These are phyloP conservation scores for Oncorhynchus masou DNA, from an alignment of 2,113 vertebrate species.

Conservation along the genomic window DNA sequence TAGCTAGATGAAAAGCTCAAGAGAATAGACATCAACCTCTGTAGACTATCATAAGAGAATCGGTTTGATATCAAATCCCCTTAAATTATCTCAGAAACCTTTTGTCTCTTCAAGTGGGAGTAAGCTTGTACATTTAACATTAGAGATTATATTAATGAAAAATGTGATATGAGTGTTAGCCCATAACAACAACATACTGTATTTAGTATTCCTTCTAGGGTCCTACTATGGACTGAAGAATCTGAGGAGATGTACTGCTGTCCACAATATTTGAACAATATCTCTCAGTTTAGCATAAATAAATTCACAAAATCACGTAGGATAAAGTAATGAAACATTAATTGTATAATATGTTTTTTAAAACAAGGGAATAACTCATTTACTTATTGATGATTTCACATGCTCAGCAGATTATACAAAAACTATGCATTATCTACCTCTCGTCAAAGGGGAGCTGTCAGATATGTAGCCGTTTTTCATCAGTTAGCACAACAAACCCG, in stretches of 20 bases:
- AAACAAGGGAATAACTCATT: slow-evolving; percentile 15
- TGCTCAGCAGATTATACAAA: slow-evolving; percentile 58
- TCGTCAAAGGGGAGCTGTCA: slow-evolving; percentile 54
- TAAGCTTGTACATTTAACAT: not conserved
- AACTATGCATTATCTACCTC: slow-evolving; percentile 59
- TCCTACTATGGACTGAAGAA: not conserved
- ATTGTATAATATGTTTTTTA: too few species aligned
- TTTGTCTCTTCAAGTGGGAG: not conserved
- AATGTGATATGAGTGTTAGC: not conserved
- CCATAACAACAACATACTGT: not conserved
- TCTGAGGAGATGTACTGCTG: not conserved
- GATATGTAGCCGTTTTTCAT: slow-evolving; percentile 51
- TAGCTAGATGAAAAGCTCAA: slow-evolving; percentile 38
- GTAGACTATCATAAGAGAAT: slow-evolving; percentile 15
- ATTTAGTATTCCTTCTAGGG: not conserved
- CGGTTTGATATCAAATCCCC: slow-evolving; percentile 23
- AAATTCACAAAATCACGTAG: not conserved
- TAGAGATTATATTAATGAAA: not conserved
- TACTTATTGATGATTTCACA: slow-evolving; percentile 49
- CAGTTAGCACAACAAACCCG: slow-evolving; percentile 38
- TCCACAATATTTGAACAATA: not conserved
- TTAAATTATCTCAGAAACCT: not conserved
- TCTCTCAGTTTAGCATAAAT: not conserved
- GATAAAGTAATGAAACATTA: not conserved
- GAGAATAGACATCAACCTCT: slow-evolving; percentile 34